Base-by-base conservation (phyloP, 1,140 invertebrate species). In the Pararge aegeria region DNA sequence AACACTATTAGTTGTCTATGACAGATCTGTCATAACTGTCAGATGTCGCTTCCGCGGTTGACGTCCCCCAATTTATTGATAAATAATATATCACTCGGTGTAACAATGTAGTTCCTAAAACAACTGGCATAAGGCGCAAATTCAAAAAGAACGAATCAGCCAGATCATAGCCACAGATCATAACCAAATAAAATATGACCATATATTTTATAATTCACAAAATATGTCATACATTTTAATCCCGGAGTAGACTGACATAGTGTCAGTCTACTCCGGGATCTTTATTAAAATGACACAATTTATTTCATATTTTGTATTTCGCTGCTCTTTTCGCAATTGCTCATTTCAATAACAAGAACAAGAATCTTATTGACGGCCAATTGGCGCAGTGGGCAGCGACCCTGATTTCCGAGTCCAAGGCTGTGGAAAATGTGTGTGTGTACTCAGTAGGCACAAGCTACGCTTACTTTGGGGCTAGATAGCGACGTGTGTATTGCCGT, bases 21-120 rank as follows among this genome's bases (percentile, higher is more conserved):
- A 51, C 49, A 51, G 15, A 34, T 46, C 42, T 37, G 49, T 51
- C 49, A 34, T 20, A 34, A 51, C 16, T 37, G 30, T 51, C 49
- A 51, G 49, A 51, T 51, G 49, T 9, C 49, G 27, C 49, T 46
- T 46, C 49, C 30, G 49, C 27, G 49, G 49, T 51, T 34, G 49
- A 51, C 29, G 16, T 34, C 10, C 30, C 34, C 21, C 49, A 51
- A 51, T 51, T 51, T 15, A 51, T 51, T 34, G 42, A 46, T 46
- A 46, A 46, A 46, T 20, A 46, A 46, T 46, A 2, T 9, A 46
- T 20, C 42, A 4, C 1, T 0, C 12, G 42, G 18, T 18, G 7
- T 20, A 3, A 20, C 4, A 46, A 46, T 46, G 20, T 46, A 20
- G 19, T 19, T 46, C 42, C 20, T 46, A 46, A 18, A 16, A 16